A percentile compares a stretch with the other conserved stretches of the same genome.
Evolutionary conservation across 2,113 vertebrate species (phyloP).

Genomic region (Gracilinanus agilis): DNA sequence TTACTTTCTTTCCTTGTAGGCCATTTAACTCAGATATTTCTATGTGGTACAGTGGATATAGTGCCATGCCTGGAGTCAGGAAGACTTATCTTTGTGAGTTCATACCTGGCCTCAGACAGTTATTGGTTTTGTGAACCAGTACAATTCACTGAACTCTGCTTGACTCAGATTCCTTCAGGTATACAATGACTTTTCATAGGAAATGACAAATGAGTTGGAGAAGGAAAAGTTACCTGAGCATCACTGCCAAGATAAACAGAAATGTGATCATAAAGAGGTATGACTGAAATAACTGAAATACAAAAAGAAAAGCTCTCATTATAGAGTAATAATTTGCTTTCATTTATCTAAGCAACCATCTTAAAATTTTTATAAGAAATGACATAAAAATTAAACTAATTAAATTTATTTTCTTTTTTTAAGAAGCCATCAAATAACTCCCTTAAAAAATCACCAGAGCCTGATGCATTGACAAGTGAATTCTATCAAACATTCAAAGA

Average conservation of each 20-base stretch:
- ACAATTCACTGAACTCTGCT: background rate
- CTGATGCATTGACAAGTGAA: no score
- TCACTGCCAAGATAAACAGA: background rate
- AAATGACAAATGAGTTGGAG: background rate
- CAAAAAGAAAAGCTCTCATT: background rate
- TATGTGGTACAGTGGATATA: background rate
- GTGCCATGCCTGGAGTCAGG: background rate
- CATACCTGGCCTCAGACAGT: background rate
- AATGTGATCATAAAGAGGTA: background rate
- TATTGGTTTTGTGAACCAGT: background rate
- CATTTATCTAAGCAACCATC: background rate
- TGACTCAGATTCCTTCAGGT: background rate
- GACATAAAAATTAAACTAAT: no score
- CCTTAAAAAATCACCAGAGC: no score
- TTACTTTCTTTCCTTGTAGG: background rate
- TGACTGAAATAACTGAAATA: background rate
- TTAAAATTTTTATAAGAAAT: no score
- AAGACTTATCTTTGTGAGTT: background rate
- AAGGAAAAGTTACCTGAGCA: background rate
- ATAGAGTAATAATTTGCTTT: background rate
- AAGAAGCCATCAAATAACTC: no score
- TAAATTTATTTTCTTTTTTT: no score
- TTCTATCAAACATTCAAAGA: no score
- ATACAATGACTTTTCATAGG: background rate
- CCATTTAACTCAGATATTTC: background rate